A percentile compares a stretch with the other conserved stretches of the same genome.
Evolutionary conservation across 2,888 invertebrate species (phyloP).

Genomic region (Aphodius granarius): DNA sequence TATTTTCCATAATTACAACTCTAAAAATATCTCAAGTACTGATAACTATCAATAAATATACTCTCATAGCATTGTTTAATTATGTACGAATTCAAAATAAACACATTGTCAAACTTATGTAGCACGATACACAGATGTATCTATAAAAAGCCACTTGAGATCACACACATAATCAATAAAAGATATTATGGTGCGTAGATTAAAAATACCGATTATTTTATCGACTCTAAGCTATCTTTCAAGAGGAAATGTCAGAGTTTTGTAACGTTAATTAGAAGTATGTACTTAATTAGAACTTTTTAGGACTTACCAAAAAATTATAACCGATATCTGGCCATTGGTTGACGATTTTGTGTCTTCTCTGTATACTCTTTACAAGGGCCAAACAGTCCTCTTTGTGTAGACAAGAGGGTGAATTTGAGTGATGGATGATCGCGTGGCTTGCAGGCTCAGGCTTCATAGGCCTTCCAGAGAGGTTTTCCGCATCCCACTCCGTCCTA

Average conservation of each 20-base stretch:
- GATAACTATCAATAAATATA: too few relatives aligned
- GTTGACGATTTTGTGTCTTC: constrained; percentile 43
- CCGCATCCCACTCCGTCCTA: constrained; percentile 53
- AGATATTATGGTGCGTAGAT: neutral
- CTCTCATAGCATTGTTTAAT: too few relatives aligned
- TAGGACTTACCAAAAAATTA: constrained; percentile 50
- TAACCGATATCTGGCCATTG: constrained; percentile 49
- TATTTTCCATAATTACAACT: too few relatives aligned
- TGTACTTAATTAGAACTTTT: too few relatives aligned
- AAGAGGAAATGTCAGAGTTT: too few relatives aligned
- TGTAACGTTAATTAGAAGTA: too few relatives aligned
- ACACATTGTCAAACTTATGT: neutral
- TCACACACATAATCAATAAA: neutral
- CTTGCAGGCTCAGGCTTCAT: constrained; percentile 46
- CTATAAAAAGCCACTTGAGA: neutral
- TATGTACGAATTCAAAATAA: too few relatives aligned
- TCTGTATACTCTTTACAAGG: constrained; percentile 51
- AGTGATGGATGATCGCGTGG: constrained; percentile 54
- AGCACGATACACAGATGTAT: neutral
- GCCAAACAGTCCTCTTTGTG: constrained; percentile 48
- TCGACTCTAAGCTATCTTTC: too few relatives aligned
- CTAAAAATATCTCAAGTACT: too few relatives aligned
- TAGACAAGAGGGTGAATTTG: constrained; percentile 47
- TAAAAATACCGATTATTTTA: neutral
- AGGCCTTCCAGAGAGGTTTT: constrained; percentile 28